These are phyloP conservation scores for Hippocampus barbouri DNA, from an alignment of 2,113 vertebrate species.

Conservation along the genomic window DNA sequence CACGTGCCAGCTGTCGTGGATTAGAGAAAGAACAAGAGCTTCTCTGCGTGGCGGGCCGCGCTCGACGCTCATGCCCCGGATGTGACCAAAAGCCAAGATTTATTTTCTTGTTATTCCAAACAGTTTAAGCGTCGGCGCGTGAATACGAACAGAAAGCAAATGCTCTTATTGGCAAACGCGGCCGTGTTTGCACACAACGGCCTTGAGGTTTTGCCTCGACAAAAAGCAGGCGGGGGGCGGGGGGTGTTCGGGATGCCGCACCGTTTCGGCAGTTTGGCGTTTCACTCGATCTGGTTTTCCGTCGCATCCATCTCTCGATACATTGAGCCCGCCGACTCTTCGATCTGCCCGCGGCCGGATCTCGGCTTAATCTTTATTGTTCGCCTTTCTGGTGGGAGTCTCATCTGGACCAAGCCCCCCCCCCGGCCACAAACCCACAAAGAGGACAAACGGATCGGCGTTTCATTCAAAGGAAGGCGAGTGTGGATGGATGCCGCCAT, in stretches of 20 bases:
- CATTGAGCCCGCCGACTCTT: conserved; percentile 51
- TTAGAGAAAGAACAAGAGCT: conserved; percentile 54
- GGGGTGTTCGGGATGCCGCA: neutral
- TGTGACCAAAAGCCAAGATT: conserved; percentile 49
- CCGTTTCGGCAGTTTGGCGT: neutral
- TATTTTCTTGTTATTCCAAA: conserved; percentile 22
- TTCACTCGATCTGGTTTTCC: conserved; percentile 4
- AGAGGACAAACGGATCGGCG: neutral
- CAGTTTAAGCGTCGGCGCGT: neutral
- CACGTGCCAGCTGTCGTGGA: conserved; percentile 66
- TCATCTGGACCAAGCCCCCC: conserved; percentile 5
- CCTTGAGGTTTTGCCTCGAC: neutral
- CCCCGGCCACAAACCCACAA: neutral
- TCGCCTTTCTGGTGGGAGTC: conserved; percentile 31
- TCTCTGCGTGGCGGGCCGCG: conserved; percentile 46
- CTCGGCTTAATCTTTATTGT: conserved; percentile 69
- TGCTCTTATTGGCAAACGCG: neutral
- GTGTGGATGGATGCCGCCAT: neutral
- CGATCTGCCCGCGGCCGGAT: conserved; percentile 44
- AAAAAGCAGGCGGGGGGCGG: neutral
- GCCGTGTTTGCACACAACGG: conserved; percentile 1
- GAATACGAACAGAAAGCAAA: conserved; percentile 9
- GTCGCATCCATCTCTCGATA: conserved; percentile 33
- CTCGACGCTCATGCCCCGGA: conserved; percentile 47
- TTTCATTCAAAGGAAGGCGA: neutral